phyloP scores from a whole-genome alignment of 2,113 vertebrate species.

The Rhabdornis inornatus region DNA sequence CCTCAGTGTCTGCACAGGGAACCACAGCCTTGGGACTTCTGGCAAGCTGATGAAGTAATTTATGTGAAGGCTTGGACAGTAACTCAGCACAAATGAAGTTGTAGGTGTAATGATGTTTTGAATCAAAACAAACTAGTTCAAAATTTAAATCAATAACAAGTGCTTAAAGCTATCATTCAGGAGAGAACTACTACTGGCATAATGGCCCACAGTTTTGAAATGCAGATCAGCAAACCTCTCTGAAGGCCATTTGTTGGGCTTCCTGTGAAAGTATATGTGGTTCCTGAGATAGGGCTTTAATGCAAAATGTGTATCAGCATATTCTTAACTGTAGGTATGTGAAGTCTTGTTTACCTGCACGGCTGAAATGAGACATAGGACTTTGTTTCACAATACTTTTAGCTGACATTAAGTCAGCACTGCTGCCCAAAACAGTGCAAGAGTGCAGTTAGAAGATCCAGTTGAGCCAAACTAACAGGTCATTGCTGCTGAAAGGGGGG shows the following conservation, averaged over 20 bases:
- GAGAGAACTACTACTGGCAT: neutral
- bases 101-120: conserved; percentile 53
- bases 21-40: neutral
- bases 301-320: conserved; percentile 31
- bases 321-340: neutral
- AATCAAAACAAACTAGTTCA: conserved; percentile 53
- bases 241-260: conserved; percentile 14
- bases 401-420: conserved; percentile 21
- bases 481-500: neutral
- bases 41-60: neutral
- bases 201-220: conserved; percentile 25
- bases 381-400: conserved; percentile 20
- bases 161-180: conserved; percentile 15
- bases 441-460: conserved; percentile 14
- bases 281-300: conserved; percentile 4
- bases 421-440: neutral
- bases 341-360: conserved; percentile 22
- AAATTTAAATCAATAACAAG: conserved; percentile 48
- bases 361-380: neutral
- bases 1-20: neutral
- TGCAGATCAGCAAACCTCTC: conserved; percentile 25
- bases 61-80: neutral
- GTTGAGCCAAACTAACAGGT: conserved; percentile 34
- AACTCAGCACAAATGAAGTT: conserved; percentile 44
- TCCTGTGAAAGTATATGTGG: neutral